Evolutionary conservation across 1,140 invertebrate genomes (phyloP), one percentile per base, ranked within the genome.

Genomic region (Magallana gigas): DNA sequence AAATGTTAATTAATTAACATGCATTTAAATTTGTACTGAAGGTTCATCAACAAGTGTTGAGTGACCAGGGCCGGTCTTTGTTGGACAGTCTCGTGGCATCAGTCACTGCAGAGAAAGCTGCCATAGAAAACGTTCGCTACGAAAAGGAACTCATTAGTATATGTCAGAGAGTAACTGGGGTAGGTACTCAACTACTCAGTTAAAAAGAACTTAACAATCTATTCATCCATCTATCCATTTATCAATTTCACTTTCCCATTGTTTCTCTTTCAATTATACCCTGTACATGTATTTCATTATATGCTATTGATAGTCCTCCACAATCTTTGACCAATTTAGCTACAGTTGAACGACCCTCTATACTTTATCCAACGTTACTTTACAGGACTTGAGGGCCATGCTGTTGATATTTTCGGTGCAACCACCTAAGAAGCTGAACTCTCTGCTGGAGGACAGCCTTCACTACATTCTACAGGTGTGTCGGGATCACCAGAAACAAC

Each of bases 321-420:
- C 36, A 48, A 48, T 48, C 36, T 48, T 48, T 48, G 36, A 48
- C 36, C 36, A 48, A 48, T 5, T 48, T 48, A 5, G 36, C 36
- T 48, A 4, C 36, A 48, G 36, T 48, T 48, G 36, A 4, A 48
- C 36, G 36, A 48, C 5, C 36, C 5, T 4, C 1, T 48, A 48
- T 48, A 48, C 36, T 4, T 48, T 48, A 48, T 5, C 36, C 36
- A 48, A 4, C 36, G 2, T 48, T 48, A 48, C 68, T 85, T 89
- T 90, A 68, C 90, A 95, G 94, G 95, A 95, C 85, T 87, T 95
- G 56, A 87, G 94, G 85, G 94, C 94, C 36, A 92, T 95, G 91
- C 89, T 94, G 62, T 88, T 94, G 62, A 93, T 94, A 81, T 94
- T 94, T 87, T 93, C 94, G 4, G 94, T 94, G 5, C 92, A 93